Percentiles rank a stretch among this genome's conserved stretches.
phyloP scores from a whole-genome alignment of 2,113 vertebrate genomes.

The Muscicapa adusta region DNA sequence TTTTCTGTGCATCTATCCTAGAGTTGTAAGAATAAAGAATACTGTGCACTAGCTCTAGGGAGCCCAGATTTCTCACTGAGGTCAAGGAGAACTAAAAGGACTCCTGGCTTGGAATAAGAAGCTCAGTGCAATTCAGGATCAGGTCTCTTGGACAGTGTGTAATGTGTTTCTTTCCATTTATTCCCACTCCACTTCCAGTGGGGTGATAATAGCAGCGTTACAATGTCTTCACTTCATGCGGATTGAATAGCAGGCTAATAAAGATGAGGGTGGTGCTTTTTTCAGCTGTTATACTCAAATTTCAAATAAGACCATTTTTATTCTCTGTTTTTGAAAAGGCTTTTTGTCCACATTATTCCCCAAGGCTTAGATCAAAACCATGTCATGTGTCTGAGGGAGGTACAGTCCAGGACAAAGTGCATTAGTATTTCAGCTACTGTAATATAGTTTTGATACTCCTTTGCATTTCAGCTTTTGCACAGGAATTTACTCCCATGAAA shows the following conservation, averaged over 20 bases:
- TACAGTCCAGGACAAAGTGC: background rate
- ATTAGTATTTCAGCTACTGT: background rate
- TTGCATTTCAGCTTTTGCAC: background rate
- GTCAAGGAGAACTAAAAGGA: background rate
- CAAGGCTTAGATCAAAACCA: slow-evolving; percentile 19
- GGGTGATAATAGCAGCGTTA: slow-evolving; percentile 16
- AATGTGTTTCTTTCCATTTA: background rate
- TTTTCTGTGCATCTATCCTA: background rate
- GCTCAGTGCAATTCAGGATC: background rate
- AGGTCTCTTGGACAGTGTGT: background rate
- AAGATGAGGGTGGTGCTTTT: slow-evolving; percentile 12
- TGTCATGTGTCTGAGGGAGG: background rate
- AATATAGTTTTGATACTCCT: background rate
- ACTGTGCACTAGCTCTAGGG: background rate
- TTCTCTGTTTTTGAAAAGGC: slow-evolving; percentile 27
- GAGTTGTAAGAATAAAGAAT: background rate
- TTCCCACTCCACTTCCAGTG: background rate
- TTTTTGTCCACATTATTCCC: slow-evolving; percentile 26
- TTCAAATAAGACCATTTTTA: slow-evolving; percentile 44
- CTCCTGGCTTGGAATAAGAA: background rate
- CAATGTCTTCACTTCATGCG: slow-evolving; percentile 9
- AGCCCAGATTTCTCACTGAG: background rate
- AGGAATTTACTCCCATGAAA: background rate
- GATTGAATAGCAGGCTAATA: slow-evolving; percentile 35
- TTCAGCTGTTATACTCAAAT: slow-evolving; percentile 30